These are phyloP conservation scores for Harpagoxenus sublaevis DNA, from an alignment of 2,888 invertebrate species.

Conservation along the genomic window DNA sequence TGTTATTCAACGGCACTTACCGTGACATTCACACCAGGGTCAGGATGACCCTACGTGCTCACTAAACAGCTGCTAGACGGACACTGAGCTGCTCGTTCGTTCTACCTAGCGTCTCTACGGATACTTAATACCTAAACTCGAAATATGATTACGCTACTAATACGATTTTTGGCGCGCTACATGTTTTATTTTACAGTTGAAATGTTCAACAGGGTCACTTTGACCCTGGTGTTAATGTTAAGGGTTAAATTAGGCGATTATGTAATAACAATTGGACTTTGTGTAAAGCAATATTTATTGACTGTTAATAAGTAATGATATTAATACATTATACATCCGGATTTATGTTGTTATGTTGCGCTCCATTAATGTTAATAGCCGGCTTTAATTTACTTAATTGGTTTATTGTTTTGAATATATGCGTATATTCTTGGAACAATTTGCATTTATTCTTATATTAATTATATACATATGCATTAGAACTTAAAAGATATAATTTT, in stretches of 20 bases:
- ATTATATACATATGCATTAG: neutral
- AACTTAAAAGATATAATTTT: neutral
- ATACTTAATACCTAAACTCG: too few species aligned
- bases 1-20: too few species aligned
- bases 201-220: too few species aligned
- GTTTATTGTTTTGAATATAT: neutral
- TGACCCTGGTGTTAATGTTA: too few species aligned
- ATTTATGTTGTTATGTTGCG: slow-evolving; percentile 23
- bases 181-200: too few species aligned
- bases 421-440: neutral
- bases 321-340: slow-evolving; percentile 24
- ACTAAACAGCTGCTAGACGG: too few species aligned
- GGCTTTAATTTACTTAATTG: slow-evolving; percentile 27
- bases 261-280: slow-evolving; percentile 53
- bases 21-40: too few species aligned
- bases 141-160: too few species aligned
- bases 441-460: slow-evolving; percentile 1
- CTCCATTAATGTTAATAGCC: slow-evolving; percentile 29
- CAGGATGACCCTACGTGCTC: too few species aligned
- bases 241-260: slow-evolving; percentile 39
- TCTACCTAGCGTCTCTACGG: too few species aligned
- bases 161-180: too few species aligned
- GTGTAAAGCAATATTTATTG: slow-evolving; percentile 45
- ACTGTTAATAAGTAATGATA: slow-evolving; percentile 62
- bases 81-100: too few species aligned